Conservation (phyloP, 2,113 vertebrate genomes). For the Ciconia maguari region DNA sequence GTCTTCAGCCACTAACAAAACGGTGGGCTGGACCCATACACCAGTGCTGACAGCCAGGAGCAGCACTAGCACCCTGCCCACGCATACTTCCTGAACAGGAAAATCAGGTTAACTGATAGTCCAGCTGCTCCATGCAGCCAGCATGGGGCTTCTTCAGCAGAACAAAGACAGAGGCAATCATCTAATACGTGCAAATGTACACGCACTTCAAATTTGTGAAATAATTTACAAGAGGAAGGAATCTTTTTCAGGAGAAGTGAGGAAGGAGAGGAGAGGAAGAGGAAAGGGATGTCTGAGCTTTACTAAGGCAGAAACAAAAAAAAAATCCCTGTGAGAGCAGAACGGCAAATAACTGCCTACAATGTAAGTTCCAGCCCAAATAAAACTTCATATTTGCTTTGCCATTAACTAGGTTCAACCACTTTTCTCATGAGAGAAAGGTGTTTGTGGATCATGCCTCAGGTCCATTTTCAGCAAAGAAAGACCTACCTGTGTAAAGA, state of each 20-base stretch:
- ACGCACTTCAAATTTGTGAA: neutral
- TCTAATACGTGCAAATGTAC: neutral
- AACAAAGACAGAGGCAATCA: neutral
- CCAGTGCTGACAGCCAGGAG: neutral
- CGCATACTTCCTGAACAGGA: neutral
- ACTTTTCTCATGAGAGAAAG: neutral
- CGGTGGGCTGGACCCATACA: neutral
- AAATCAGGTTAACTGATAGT: neutral
- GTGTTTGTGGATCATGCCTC: neutral
- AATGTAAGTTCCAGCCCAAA: neutral
- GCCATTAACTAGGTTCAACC: neutral
- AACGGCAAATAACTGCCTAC: neutral
- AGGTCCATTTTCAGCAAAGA: neutral
- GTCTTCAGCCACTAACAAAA: neutral
- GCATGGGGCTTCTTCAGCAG: neutral
- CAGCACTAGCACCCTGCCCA: neutral
- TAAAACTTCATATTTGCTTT: neutral
- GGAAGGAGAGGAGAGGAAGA: neutral
- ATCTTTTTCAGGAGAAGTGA: neutral
- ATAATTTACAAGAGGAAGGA: neutral
- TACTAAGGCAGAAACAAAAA: neutral
- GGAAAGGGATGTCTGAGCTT: neutral
- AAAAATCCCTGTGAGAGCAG: neutral
- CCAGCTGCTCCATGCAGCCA: neutral
- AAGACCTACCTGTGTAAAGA: neutral